A percentile compares a stretch with the other conserved stretches of the same genome.
Conservation (phyloP, 2,113 vertebrate species). For the Silurus asotus region DNA sequence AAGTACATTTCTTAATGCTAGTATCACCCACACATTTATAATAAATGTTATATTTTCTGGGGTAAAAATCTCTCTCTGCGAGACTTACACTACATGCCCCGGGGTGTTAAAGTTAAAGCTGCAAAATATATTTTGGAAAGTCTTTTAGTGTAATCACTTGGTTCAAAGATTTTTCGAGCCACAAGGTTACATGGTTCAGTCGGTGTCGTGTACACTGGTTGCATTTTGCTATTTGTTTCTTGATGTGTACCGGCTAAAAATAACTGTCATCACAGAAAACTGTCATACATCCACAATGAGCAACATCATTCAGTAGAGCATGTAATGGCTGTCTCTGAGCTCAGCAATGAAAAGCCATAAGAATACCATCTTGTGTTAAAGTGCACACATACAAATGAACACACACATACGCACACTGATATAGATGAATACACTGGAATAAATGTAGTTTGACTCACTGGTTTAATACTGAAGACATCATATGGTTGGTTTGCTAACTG, state of each 20-base stretch:
- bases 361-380: conserved; percentile 40
- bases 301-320: conserved; percentile 49
- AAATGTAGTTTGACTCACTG: conserved; percentile 13
- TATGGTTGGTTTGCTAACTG: conserved; percentile 7
- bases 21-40: not conserved
- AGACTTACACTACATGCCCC: not conserved
- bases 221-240: conserved; percentile 35
- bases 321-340: conserved; percentile 49
- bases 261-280: conserved; percentile 57
- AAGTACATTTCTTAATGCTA: not conserved
- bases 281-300: conserved; percentile 46
- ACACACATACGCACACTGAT: not conserved
- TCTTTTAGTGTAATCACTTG: conserved; percentile 15
- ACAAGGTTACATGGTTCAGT: not conserved
- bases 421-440: not conserved
- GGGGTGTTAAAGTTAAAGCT: not conserved
- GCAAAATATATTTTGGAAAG: conserved; percentile 4
- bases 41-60: not conserved
- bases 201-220: not conserved
- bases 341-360: conserved; percentile 46
- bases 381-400: not conserved
- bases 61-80: not conserved
- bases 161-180: conserved; percentile 1
- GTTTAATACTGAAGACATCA: conserved; percentile 30
- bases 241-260: conserved; percentile 48